Evolutionary conservation across 1,140 invertebrate species (phyloP), one percentile per base, ranked within the genome.

Genomic region (Dufourea novaeangliae): DNA sequence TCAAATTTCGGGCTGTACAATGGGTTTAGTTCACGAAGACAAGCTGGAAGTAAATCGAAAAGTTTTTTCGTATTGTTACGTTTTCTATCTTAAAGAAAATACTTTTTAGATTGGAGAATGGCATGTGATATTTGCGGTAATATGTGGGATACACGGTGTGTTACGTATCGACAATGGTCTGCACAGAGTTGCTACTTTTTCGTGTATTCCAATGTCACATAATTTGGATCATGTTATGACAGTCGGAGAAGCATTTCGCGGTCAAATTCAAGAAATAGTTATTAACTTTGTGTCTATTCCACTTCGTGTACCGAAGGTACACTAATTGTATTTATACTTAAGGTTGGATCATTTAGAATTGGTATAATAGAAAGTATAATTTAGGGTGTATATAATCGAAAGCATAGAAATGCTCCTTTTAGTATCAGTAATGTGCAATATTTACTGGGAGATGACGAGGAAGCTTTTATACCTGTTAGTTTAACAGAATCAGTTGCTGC

Each of bases 241-340:
- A 62, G 11, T 79, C 1, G 78, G 72, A 50, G 54, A 52, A 46
- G 32, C 37, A 44, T 79, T 79, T 54, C 62, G 39, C 44, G 78
- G 78, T 14, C 50, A 79, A 67, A 67, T 79, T 37, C 71, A 79
- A n/a, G 39, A 79, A 79, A n/a, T 79, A 27, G 17, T 54, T 25
- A 79, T 79, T 61, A 79, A 79, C 52, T 79, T 79, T n/a, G 17
- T 17, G 14, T 12, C 54, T n/a, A 3, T 79, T 39, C 54, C 54
- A 67, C 71, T 79, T 8, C 61, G 7, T 50, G 7, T 11, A 22
- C 11, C 20, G n/a, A 74, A 62, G 52, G 61, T 77, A 14, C 5
- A 17, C 39, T 70, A 1, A 50, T 50, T 34, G 0, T 25, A 56
- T 57, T 41, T 4, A 7, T 12, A 44, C 3, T 14, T 14, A 39